Base-by-base conservation (phyloP, 30 jellyfish, hydroid and myxozoan genomes). In the Hydractinia symbiolongicarpus region DNA sequence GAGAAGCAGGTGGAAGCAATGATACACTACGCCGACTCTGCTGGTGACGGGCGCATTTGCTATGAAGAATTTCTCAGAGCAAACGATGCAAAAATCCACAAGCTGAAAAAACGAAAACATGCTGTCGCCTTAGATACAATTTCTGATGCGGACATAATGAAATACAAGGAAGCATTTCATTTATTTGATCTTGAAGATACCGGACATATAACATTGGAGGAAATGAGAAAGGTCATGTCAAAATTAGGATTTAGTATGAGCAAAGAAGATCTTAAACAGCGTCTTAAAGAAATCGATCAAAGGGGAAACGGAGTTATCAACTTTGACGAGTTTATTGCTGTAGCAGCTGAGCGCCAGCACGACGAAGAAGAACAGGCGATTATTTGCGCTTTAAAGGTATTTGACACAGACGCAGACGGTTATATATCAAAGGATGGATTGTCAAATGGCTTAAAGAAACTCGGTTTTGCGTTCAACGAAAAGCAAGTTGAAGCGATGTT, bases 1-100 rank as follows among this genome's bases (percentile, higher is more conserved):
- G 68, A 71, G 8, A 30, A 71, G n/a, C 80, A 71, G 51, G 61
- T 71, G 55, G 61, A 71, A 71, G 80, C 60, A 8, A 71, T 71
- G 80, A 19, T 71, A 50, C 17, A 49, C 15, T 71, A n/a, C n/a
- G 80, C 80, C 5, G 80, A 71, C 67, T 19, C 61, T 71, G 80
- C 80, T 0, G 80, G 80, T 1, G 80, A 71, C 67, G 80, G 80
- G 4, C 80, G 80, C 9, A 71, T 71, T 7, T 20, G 61, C 51
- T 71, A 71, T 53, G 55, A 71, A 7, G 80, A 71, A 71, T 71
- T 71, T 15, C 4, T 71, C 9, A 30, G 51, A 4, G 51, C 51
- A 15, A 71, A 64, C 17, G 40, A 64, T 64, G 8, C 19, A 4
- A 64, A 64, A 8, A 64, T 64, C 74, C 74, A 64, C 6, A n/a